These are phyloP conservation scores for Echiichthys vipera DNA, from an alignment of 2,797 vertebrate species.

Conservation along the genomic window DNA sequence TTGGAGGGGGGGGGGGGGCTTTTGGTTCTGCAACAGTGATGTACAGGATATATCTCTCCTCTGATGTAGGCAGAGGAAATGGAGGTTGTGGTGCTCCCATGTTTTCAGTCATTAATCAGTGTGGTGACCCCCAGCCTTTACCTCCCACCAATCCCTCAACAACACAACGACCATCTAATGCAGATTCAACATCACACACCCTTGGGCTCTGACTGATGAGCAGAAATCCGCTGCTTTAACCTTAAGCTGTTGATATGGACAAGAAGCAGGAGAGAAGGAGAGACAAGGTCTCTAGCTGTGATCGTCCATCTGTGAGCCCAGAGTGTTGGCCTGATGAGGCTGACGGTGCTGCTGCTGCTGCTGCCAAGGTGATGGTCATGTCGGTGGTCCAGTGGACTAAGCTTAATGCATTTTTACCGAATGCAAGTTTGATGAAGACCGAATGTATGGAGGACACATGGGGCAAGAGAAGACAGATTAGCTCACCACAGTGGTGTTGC, in stretches of 20 bases:
- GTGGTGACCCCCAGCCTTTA: slow-evolving; percentile 53
- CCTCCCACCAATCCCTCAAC: slow-evolving; percentile 54
- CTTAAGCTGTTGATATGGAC: slow-evolving; percentile 47
- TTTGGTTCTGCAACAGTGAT: slow-evolving; percentile 36
- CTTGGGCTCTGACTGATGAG: slow-evolving; percentile 60
- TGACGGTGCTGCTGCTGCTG: background rate
- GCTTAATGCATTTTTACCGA: slow-evolving; percentile 49
- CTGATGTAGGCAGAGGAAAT: slow-evolving; percentile 58
- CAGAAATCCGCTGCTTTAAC: slow-evolving; percentile 44
- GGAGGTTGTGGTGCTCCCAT: slow-evolving; percentile 55
- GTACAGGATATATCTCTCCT: slow-evolving; percentile 43
- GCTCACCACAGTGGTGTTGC: slow-evolving; percentile 37
- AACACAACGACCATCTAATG: slow-evolving; percentile 64
- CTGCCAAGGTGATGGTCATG: slow-evolving; percentile 19
- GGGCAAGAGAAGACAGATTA: slow-evolving; percentile 58
- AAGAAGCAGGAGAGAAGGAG: slow-evolving; percentile 13
- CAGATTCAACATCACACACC: slow-evolving; percentile 68
- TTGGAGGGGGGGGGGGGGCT: slow-evolving; percentile 28
- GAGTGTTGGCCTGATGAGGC: slow-evolving; percentile 54
- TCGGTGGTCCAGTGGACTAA: slow-evolving; percentile 34
- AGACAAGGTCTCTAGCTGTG: slow-evolving; percentile 48
- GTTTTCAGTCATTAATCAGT: slow-evolving; percentile 80
- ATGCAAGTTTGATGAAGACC: slow-evolving; percentile 68
- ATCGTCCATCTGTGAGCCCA: slow-evolving; percentile 60
- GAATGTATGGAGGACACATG: slow-evolving; percentile 54